These are phyloP conservation scores for Drosophila differens DNA, from an alignment of 2,888 invertebrate species.

Conservation along the genomic window DNA sequence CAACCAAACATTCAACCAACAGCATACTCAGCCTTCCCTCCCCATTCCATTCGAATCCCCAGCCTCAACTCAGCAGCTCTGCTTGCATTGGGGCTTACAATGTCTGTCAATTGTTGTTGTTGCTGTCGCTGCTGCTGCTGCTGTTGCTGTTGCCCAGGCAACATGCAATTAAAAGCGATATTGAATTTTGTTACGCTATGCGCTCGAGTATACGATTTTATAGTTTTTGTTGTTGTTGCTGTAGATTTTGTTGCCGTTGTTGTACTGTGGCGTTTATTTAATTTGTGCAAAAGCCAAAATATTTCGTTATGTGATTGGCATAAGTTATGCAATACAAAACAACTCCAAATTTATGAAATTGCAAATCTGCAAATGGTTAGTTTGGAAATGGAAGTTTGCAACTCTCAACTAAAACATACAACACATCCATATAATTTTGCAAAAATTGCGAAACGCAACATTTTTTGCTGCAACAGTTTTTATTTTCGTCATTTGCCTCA, in stretches of 20 bases:
- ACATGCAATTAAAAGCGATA: slow-evolving; percentile 81
- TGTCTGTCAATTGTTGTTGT: slow-evolving; percentile 73
- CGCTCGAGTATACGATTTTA: slow-evolving; percentile 72
- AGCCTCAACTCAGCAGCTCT: slow-evolving; percentile 65
- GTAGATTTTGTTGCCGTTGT: slow-evolving; percentile 13
- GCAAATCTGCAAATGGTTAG: slow-evolving; percentile 23
- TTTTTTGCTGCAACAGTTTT: neutral
- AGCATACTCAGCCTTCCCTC: slow-evolving; percentile 12
- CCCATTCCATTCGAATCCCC: slow-evolving; percentile 4
- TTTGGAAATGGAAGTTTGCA: neutral
- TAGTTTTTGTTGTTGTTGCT: slow-evolving; percentile 39
- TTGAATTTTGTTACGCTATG: slow-evolving; percentile 80
- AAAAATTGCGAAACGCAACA: slow-evolving; percentile 3
- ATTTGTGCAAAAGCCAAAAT: slow-evolving; percentile 75
- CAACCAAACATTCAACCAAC: slow-evolving; percentile 24
- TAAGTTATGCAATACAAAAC: slow-evolving; percentile 63
- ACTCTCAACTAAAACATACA: slow-evolving; percentile 5
- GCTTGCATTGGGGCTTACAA: slow-evolving; percentile 78
- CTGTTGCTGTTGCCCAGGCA: slow-evolving; percentile 69
- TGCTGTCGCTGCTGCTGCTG: slow-evolving; percentile 40
- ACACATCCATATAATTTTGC: slow-evolving; percentile 1
- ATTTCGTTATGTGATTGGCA: slow-evolving; percentile 76
- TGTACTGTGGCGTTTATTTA: slow-evolving; percentile 72
- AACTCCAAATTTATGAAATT: slow-evolving; percentile 43
- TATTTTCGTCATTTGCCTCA: slow-evolving; percentile 1